Percentiles rank a stretch among this genome's conserved stretches.
Conservation (phyloP, 2,888 invertebrate species). For the Acleris literana region DNA sequence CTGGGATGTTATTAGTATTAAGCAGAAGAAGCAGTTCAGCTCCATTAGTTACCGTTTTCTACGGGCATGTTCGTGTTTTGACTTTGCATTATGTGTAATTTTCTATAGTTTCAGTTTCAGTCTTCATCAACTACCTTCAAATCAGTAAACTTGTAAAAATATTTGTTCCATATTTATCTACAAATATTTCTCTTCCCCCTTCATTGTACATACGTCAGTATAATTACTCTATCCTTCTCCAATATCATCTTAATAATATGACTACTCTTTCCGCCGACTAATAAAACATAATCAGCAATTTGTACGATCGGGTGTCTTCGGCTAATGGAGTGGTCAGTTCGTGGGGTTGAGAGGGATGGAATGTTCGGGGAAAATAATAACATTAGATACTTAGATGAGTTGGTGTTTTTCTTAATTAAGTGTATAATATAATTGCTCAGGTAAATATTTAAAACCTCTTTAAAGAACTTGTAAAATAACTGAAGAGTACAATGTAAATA, state of each 20-base stretch:
- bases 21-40: too few relatives aligned
- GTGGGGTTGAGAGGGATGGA: constrained; percentile 17
- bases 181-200: background rate
- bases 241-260: background rate
- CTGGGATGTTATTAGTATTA: too few relatives aligned
- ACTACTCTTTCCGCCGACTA: constrained; percentile 14
- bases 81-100: too few relatives aligned
- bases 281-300: constrained; percentile 34
- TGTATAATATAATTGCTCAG: background rate
- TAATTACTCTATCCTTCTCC: background rate
- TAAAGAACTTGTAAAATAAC: too few relatives aligned
- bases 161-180: too few relatives aligned
- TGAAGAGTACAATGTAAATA: constrained; percentile 1
- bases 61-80: too few relatives aligned
- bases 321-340: constrained; percentile 26
- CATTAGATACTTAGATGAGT: background rate
- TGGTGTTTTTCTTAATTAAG: background rate
- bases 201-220: background rate
- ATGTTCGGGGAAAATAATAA: constrained; percentile 11
- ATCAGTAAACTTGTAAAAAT: too few relatives aligned
- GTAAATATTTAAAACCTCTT: too few relatives aligned
- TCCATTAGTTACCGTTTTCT: too few relatives aligned
- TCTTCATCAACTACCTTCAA: too few relatives aligned
- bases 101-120: too few relatives aligned
- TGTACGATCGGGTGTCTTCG: constrained; percentile 23